Percentiles rank a stretch among this genome's conserved stretches.
Conservation (phyloP, 2,797 vertebrate species). For the Diceros bicornis region DNA sequence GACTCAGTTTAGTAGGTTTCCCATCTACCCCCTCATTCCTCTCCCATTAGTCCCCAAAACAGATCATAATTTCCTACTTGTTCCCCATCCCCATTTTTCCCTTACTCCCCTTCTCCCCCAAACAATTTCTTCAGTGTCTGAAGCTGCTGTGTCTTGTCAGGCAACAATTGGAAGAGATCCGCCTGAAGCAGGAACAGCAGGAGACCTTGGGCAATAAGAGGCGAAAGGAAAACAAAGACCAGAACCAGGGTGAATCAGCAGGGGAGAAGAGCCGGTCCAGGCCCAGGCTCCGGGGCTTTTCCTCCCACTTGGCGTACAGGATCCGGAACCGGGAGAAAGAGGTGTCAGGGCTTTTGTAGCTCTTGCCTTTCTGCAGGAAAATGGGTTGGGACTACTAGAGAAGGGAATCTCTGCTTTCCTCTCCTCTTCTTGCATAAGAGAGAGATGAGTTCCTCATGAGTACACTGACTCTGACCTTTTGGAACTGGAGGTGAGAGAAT, state of each 20-base stretch:
- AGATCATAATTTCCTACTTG: background rate
- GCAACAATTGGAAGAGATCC: slow-evolving; percentile 90
- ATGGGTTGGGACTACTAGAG: background rate
- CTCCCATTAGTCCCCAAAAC: background rate
- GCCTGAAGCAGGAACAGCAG: slow-evolving; percentile 87
- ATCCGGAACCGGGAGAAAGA: slow-evolving; percentile 79
- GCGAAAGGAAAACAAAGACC: slow-evolving; percentile 82
- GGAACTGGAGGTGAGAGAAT: background rate
- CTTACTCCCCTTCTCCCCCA: background rate
- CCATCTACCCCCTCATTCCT: background rate
- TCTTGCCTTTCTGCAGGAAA: background rate
- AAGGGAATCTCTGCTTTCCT: slow-evolving; percentile 21
- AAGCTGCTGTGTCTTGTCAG: slow-evolving; percentile 81
- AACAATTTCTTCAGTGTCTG: background rate
- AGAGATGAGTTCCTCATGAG: slow-evolving; percentile 34
- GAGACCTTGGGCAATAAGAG: slow-evolving; percentile 80
- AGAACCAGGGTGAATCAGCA: slow-evolving; percentile 85
- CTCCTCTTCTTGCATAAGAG: background rate
- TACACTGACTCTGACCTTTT: background rate
- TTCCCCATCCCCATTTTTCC: background rate
- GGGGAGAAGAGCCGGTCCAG: slow-evolving; percentile 80
- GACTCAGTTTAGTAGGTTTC: background rate
- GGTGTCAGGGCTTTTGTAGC: slow-evolving; percentile 79
- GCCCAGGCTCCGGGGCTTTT: background rate
- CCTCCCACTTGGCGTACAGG: slow-evolving; percentile 21